Evolutionary conservation across 1,140 invertebrate species (phyloP), one percentile per base, ranked within the genome.

Genomic region (Metopolophium dirhodum): DNA sequence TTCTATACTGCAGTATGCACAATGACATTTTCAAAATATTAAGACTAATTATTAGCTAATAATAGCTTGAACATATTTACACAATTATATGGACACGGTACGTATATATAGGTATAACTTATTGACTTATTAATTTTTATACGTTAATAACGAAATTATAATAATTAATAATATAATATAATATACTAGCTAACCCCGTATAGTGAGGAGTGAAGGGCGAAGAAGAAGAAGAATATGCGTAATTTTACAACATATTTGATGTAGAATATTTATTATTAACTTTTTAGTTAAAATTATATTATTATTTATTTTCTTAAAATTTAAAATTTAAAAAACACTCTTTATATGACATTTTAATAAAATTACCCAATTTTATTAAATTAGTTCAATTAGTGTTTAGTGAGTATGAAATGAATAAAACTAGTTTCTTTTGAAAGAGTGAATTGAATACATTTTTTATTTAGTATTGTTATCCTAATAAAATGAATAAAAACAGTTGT

Each of bases 401-500:
- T 77, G 11, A n/a, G 14, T 77, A 35, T n/a, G 61, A n/a, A n/a
- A n/a, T 77, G 30, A 20, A 18, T 77, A 7, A n/a, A 18, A 18
- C 3, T 77, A 30, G 37, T 85, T 85, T 85, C 9, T 85, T 26
- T 85, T 45, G 1, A 86, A 41, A 86, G 4, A 18, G 2, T 49
- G 6, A 49, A 22, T 37, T 89, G 26, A 54, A 35, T 68, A 68
- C 2, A 41, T 4, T 68, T 68, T 68, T n/a, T n/a, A 54, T 89
- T 89, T 14, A 89, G n/a, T 54, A 57, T 14, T 57, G n/a, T 37
- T 89, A 89, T 49, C 41, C 54, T 90, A 57, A 90, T 90, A 54
- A 41, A 61, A 61, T 61, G 57, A 90, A 18, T 90, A 35, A 90
- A 90, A 86, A 54, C 35, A 98, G 97, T 96, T 99, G 26, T 97